Evolutionary conservation across 2,888 invertebrate genomes (phyloP).

Genomic region (Standfussiana lucernea): DNA sequence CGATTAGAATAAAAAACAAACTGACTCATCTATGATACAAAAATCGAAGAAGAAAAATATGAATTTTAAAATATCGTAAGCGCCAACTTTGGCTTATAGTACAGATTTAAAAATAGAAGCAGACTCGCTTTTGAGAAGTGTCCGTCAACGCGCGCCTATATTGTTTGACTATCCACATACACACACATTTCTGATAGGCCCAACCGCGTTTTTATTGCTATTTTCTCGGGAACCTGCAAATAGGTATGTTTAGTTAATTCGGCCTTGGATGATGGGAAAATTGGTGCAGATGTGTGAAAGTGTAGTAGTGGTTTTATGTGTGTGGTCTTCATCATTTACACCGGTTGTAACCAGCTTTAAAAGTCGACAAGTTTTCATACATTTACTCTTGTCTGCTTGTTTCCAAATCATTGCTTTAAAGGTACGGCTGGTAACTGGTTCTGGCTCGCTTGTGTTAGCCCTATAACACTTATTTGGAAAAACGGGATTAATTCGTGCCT

Average conservation of each 20-base stretch:
- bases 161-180: slow-evolving; percentile 72
- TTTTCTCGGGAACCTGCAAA: slow-evolving; percentile 64
- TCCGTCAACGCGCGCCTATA: slow-evolving; percentile 80
- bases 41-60: slow-evolving; percentile 56
- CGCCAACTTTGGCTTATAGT: slow-evolving; percentile 64
- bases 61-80: slow-evolving; percentile 74
- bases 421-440: background rate
- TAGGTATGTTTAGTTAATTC: slow-evolving; percentile 62
- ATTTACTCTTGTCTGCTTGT: background rate
- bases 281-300: slow-evolving; percentile 57
- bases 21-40: slow-evolving; percentile 54
- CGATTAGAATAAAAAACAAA: slow-evolving; percentile 50
- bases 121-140: slow-evolving; percentile 74
- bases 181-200: slow-evolving; percentile 68
- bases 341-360: background rate
- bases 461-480: background rate
- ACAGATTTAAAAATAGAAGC: slow-evolving; percentile 79
- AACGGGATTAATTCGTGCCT: background rate
- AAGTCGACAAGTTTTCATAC: background rate
- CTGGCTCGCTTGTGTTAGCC: background rate
- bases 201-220: slow-evolving; percentile 67
- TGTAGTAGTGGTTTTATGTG: slow-evolving; percentile 12
- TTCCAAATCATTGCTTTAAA: too few species aligned
- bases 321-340: slow-evolving; percentile 18
- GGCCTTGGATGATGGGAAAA: slow-evolving; percentile 61